A percentile compares a stretch with the other conserved stretches of the same genome.
phyloP scores from a whole-genome alignment of 1,140 invertebrate species.

The Ectropis grisescens region DNA sequence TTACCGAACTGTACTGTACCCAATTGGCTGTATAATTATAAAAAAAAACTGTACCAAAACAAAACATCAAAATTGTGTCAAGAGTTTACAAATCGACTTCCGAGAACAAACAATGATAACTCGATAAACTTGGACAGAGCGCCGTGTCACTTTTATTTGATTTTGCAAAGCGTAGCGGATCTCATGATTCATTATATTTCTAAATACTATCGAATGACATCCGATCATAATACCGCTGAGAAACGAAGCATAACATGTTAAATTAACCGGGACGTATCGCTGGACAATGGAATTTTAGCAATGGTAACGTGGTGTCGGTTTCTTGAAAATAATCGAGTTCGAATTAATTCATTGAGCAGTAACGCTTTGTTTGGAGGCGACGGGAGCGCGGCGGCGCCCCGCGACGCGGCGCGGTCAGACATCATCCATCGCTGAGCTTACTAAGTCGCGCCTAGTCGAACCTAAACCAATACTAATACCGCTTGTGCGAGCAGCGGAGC shows the following conservation, averaged over 20 bases:
- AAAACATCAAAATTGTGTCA: constrained; percentile 1
- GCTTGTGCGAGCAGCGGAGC: no score
- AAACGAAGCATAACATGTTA: constrained; percentile 32
- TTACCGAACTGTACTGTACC: constrained; percentile 8
- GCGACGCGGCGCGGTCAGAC: constrained; percentile 33
- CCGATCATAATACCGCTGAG: constrained; percentile 49
- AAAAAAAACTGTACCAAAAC: constrained; percentile 15
- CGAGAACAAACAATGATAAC: constrained; percentile 29
- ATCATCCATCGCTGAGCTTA: constrained; percentile 44
- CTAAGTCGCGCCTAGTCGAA: constrained; percentile 37
- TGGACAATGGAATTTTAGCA: constrained; percentile 62
- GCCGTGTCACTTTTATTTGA: neutral
- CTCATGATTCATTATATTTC: constrained; percentile 55
- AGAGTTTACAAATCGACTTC: no score
- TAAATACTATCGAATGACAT: constrained; percentile 56
- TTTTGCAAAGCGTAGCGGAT: constrained; percentile 29
- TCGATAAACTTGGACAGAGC: constrained; percentile 8
- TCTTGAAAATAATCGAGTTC: constrained; percentile 33
- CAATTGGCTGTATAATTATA: constrained; percentile 49
- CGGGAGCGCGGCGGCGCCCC: no score
- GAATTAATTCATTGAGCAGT: constrained; percentile 49
- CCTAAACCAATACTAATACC: constrained; percentile 50
- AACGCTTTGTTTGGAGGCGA: constrained; percentile 52
- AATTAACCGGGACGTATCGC: constrained; percentile 39
- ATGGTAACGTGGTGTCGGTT: constrained; percentile 48